Conservation (phyloP, 2,113 vertebrate species). For the Condylura cristata region DNA sequence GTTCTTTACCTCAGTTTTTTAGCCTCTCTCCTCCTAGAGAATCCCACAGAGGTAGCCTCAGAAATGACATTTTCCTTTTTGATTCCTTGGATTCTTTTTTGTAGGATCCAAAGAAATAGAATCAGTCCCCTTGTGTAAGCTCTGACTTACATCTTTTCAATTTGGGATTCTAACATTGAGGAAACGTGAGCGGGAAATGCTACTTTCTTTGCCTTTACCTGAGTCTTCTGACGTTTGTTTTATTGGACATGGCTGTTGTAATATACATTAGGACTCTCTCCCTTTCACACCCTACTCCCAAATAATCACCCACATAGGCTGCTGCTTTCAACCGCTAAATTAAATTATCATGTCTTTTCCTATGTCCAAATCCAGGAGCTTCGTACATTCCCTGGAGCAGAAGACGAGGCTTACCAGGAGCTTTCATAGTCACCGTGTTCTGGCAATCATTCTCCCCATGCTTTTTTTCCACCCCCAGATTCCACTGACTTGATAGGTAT, state of each 20-base stretch:
- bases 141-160: background rate
- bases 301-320: background rate
- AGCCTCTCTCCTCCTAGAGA: background rate
- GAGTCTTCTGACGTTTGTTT: background rate
- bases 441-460: background rate
- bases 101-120: background rate
- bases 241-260: background rate
- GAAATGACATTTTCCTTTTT: background rate
- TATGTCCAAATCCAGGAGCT: background rate
- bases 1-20: background rate
- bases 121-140: background rate
- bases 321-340: background rate
- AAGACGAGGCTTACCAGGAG: background rate
- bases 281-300: background rate
- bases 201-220: background rate
- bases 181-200: background rate
- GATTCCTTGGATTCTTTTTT: background rate
- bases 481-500: background rate
- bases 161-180: background rate
- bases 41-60: background rate
- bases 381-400: background rate
- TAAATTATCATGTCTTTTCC: background rate
- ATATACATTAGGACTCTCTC: background rate
- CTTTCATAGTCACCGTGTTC: background rate
- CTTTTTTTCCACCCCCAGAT: background rate